Evolutionary conservation across 2,888 invertebrate species (phyloP).

Genomic region (Pimpla rufipes): DNA sequence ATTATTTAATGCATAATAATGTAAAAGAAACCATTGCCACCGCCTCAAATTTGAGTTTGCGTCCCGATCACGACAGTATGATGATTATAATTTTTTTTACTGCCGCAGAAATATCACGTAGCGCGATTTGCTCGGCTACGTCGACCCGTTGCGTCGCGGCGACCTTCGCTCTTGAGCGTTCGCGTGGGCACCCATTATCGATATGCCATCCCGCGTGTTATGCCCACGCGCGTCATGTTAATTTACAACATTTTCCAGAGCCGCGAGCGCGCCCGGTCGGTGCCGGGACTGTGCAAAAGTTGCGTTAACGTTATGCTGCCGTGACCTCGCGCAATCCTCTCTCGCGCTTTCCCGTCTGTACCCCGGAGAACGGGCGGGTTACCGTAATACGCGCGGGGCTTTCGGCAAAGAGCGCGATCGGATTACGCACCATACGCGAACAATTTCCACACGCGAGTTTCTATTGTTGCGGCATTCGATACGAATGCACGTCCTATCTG

Average conservation of each 20-base stretch:
- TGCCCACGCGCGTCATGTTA: slow-evolving; percentile 12
- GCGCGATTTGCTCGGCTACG: not conserved
- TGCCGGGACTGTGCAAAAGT: not conserved
- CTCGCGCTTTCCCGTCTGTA: slow-evolving; percentile 71
- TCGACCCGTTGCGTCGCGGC: slow-evolving; percentile 7
- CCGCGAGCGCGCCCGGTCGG: not conserved
- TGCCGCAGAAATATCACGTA: not conserved
- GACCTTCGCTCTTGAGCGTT: slow-evolving; percentile 8
- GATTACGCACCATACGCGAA: slow-evolving; percentile 35
- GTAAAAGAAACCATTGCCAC: too few relatives aligned
- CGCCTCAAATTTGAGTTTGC: too few relatives aligned
- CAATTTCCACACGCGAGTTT: slow-evolving; percentile 13
- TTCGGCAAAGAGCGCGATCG: slow-evolving; percentile 8
- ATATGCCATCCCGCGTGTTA: slow-evolving; percentile 3
- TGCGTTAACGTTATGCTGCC: slow-evolving; percentile 74
- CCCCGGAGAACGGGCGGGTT: slow-evolving; percentile 28
- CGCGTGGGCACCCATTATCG: slow-evolving; percentile 7
- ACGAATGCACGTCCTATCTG: not conserved
- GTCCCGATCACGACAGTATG: too few relatives aligned
- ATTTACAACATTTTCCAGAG: not conserved
- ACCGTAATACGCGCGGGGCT: slow-evolving; percentile 45
- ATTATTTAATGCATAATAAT: too few relatives aligned
- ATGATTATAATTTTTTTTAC: not conserved
- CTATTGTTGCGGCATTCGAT: slow-evolving; percentile 17
- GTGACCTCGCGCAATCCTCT: slow-evolving; percentile 78